These are phyloP conservation scores for Clavelina lepadiformis DNA, from an alignment of 23 tunicate species.

Conservation along the genomic window DNA sequence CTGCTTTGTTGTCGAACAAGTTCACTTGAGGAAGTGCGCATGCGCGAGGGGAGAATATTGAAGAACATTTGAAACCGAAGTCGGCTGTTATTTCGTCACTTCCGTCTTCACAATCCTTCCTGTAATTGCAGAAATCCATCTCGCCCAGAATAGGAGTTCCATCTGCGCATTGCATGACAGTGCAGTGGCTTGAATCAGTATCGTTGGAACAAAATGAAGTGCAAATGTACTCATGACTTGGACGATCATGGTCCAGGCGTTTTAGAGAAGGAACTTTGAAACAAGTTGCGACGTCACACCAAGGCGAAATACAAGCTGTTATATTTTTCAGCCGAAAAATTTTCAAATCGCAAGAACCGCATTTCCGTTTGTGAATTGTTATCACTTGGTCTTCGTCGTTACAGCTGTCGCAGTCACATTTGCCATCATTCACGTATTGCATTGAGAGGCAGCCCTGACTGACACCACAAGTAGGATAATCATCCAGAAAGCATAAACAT, in stretches of 20 bases:
- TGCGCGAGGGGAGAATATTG: neutral
- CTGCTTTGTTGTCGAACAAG: neutral
- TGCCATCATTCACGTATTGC: neutral
- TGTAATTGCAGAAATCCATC: neutral
- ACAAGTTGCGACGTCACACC: no score
- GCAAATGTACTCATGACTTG: no score
- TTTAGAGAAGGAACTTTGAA: no score
- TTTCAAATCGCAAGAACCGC: no score
- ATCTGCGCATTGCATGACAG: conserved; percentile 7
- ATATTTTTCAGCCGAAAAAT: no score
- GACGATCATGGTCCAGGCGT: no score
- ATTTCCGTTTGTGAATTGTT: neutral
- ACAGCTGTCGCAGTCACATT: neutral
- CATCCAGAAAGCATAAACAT: no score
- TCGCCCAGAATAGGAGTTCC: neutral
- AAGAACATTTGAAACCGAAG: conserved; percentile 9
- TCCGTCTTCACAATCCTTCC: neutral
- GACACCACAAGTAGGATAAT: no score
- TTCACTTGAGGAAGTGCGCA: conserved; percentile 24
- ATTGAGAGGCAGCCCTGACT: no score
- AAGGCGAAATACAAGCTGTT: no score
- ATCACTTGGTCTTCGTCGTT: conserved; percentile 1
- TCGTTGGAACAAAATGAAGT: no score
- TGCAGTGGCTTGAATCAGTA: no score
- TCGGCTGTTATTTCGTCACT: conserved; percentile 3